Conservation (phyloP, 2,113 vertebrate genomes). For the Romanogobio albipinnatus region DNA sequence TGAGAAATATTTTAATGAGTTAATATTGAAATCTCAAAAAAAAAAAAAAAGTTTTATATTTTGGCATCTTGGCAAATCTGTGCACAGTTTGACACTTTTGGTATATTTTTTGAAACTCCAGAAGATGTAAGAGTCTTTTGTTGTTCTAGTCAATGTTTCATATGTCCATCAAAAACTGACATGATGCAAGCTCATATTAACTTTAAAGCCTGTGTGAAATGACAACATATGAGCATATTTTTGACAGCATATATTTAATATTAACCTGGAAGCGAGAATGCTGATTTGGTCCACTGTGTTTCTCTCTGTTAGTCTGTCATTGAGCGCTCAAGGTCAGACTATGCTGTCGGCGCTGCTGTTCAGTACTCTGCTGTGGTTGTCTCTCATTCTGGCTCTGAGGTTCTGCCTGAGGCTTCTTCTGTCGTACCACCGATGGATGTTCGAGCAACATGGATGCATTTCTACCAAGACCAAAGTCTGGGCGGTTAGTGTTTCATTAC, state of each 20-base stretch:
- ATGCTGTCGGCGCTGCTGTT: constrained; percentile 81
- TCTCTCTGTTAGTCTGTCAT: constrained; percentile 35
- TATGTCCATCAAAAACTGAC: not conserved
- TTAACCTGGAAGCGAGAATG: not conserved
- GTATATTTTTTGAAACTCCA: too few species aligned
- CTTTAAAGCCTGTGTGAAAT: not conserved
- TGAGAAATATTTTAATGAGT: too few species aligned
- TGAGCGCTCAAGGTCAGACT: constrained; percentile 76
- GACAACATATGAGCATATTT: not conserved
- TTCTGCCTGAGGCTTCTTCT: constrained; percentile 84
- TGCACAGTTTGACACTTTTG: too few species aligned
- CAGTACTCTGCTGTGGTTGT: constrained; percentile 84
- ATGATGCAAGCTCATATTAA: too few species aligned
- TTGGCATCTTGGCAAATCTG: too few species aligned
- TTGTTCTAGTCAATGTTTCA: not conserved
- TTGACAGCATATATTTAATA: not conserved
- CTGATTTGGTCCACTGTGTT: not conserved
- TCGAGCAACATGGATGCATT: constrained; percentile 80
- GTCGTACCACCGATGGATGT: constrained; percentile 89
- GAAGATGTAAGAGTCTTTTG: not conserved
- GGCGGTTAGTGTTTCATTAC: constrained; percentile 75
- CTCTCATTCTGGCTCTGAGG: constrained; percentile 82
- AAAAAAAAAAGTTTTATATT: too few species aligned
- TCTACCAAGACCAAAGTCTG: constrained; percentile 85
- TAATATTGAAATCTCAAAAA: too few species aligned